These are phyloP conservation scores for Callyntrura guangdongensis DNA, from an alignment of 2,888 invertebrate species.

Conservation along the genomic window DNA sequence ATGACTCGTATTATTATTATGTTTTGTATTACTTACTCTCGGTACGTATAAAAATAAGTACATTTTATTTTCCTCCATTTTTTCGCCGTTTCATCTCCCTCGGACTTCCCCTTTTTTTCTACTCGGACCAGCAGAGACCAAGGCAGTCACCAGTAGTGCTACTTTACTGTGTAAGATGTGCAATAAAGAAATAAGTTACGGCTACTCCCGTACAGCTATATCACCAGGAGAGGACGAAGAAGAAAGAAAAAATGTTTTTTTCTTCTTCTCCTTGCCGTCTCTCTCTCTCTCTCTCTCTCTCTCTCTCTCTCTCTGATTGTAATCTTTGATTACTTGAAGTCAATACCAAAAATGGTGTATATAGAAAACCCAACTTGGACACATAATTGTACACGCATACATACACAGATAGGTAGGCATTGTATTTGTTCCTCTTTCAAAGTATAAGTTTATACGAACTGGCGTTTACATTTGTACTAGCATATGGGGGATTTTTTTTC, in stretches of 20 bases:
- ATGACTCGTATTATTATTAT: conserved; percentile 17
- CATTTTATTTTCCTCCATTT: conserved; percentile 47
- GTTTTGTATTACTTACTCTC: conserved; percentile 14
- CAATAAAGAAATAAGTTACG: conserved; percentile 69
- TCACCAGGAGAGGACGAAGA: background rate
- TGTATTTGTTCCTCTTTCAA: background rate
- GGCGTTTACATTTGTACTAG: background rate
- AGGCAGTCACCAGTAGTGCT: conserved; percentile 49
- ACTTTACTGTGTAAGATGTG: conserved; percentile 64
- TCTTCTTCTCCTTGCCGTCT: too few relatives aligned
- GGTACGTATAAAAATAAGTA: conserved; percentile 22
- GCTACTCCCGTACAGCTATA: conserved; percentile 47
- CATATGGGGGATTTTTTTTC: background rate
- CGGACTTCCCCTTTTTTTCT: conserved; percentile 45
- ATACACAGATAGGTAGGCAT: conserved; percentile 20
- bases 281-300: background rate
- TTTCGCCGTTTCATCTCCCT: conserved; percentile 34
- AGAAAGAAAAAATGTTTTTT: conserved; percentile 14
- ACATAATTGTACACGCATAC: background rate
- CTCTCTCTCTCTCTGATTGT: conserved; percentile 69
- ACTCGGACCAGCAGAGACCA: conserved; percentile 40
- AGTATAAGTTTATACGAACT: too few relatives aligned
- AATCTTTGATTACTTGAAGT: conserved; percentile 80
- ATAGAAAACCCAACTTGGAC: background rate
- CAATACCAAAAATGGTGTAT: conserved; percentile 68